Evolutionary conservation across 2,888 invertebrate species (phyloP).

Genomic region (Drosophila neutralis): DNA sequence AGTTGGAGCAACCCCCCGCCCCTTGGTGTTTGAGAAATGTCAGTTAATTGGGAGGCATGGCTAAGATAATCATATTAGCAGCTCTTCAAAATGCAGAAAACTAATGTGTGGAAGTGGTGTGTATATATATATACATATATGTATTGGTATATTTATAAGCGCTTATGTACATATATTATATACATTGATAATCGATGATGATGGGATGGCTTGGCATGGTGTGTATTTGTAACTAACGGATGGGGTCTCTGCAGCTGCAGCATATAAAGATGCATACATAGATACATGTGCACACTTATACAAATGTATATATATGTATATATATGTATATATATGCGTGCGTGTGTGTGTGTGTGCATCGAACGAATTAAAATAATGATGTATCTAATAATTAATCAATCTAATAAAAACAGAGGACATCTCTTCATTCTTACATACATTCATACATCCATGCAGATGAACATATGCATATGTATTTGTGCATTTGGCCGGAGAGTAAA

Average conservation of each 20-base stretch:
- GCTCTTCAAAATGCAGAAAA: slow-evolving; percentile 35
- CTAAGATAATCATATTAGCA: slow-evolving; percentile 43
- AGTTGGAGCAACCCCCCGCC: not conserved
- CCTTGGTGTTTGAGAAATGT: slow-evolving; percentile 1
- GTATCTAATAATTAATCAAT: slow-evolving; percentile 26
- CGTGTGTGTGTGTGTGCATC: not conserved
- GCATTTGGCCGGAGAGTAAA: slow-evolving; percentile 29
- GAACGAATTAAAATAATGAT: slow-evolving; percentile 23
- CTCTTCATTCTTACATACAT: slow-evolving; percentile 2
- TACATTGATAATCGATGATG: slow-evolving; percentile 24
- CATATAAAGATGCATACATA: slow-evolving; percentile 15
- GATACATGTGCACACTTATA: not conserved
- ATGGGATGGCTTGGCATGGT: slow-evolving; percentile 20
- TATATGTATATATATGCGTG: not conserved
- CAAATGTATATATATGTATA: not conserved
- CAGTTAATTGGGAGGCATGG: not conserved
- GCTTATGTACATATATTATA: slow-evolving; percentile 12
- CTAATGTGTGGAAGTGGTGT: slow-evolving; percentile 25
- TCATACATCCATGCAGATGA: not conserved
- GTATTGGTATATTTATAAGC: not conserved
- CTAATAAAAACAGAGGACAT: slow-evolving; percentile 28
- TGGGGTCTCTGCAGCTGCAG: slow-evolving; percentile 27
- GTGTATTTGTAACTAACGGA: slow-evolving; percentile 41
- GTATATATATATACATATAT: slow-evolving; percentile 5
- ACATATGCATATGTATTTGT: slow-evolving; percentile 2